Base-by-base conservation (phyloP, 37 sponge, comb jelly and placozoan genomes). In the Lycopodina hypogea region DNA sequence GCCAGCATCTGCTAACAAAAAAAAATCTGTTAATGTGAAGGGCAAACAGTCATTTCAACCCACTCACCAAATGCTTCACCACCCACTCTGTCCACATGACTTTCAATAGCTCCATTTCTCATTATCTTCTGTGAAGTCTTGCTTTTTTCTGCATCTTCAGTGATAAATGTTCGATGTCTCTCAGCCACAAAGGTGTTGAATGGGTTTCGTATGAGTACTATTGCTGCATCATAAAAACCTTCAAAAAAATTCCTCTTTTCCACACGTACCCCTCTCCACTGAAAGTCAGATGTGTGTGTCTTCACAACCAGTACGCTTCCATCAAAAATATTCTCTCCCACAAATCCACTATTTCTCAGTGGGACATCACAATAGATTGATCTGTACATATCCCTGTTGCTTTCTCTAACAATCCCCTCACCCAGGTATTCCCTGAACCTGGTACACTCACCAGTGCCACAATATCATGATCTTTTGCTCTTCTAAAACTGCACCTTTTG, bases 401-500 rank as follows among this genome's bases (percentile, higher is more conserved):
- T 32, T 52, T 68, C 61, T 89, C 81, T 23, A 89, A 51, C 37
- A 89, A 56, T 9, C 68, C 67, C 38, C 89, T 57, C 28, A 83
- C 26, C 89, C 89, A 88, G 9, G 89, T 88, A 61, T 88, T 88
- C 0, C 89, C 89, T 28, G 83, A 81, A 1, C 89, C 89, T 23
- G 72, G 74, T 22, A 64, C 40, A 60, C 84, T 83, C 41, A 68
- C 72, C 38, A 88, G 79, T 55, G 84, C 89, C 30, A 87, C 83
- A 21, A 82, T 73, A 33, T 34, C 34, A 65, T 30, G 66, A 65
- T 34, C 66, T 14, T 65, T 32, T 15, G 17, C 30, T 11, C 30
- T 33, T 30, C 66, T 65, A 32, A 65, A 65, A 1, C 12, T 65
- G 30, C 66, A 65, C 30, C 33, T 65, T 4, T 12, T 32, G 3